These are phyloP conservation scores for Pogonocichla stellata DNA, from an alignment of 2,113 vertebrate species.

Conservation along the genomic window DNA sequence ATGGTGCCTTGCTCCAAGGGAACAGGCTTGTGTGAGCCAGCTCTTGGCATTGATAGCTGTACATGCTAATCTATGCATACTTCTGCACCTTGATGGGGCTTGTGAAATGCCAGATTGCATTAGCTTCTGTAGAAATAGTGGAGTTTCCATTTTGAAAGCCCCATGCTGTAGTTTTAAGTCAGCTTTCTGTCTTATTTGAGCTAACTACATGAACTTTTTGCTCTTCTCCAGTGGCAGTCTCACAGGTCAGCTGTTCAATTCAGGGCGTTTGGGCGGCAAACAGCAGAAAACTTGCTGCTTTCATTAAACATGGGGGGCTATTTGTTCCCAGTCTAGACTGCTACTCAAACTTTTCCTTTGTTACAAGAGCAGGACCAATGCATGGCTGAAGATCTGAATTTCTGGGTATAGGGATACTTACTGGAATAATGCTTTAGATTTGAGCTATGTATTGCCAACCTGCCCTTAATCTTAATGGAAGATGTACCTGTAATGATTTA, in stretches of 20 bases:
- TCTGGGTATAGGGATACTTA: background rate
- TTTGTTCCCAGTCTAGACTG: background rate
- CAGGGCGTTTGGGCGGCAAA: background rate
- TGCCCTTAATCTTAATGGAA: background rate
- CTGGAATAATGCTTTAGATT: background rate
- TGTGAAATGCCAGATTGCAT: background rate
- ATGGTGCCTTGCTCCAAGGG: background rate
- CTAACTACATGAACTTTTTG: background rate
- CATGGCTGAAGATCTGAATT: background rate
- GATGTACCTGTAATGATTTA: background rate
- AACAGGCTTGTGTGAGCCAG: background rate
- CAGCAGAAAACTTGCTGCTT: background rate
- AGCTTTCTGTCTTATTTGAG: background rate
- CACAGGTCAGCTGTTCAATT: fast-evolving
- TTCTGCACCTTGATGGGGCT: background rate
- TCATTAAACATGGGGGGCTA: background rate
- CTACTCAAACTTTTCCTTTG: background rate
- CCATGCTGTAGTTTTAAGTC: background rate
- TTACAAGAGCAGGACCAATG: background rate
- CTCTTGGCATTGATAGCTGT: background rate
- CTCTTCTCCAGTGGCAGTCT: background rate
- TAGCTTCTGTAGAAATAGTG: background rate
- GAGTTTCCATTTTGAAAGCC: background rate
- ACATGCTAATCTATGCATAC: background rate
- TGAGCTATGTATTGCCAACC: background rate